Evolutionary conservation across 2,113 vertebrate genomes (phyloP).

Genomic region (Strix aluco): DNA sequence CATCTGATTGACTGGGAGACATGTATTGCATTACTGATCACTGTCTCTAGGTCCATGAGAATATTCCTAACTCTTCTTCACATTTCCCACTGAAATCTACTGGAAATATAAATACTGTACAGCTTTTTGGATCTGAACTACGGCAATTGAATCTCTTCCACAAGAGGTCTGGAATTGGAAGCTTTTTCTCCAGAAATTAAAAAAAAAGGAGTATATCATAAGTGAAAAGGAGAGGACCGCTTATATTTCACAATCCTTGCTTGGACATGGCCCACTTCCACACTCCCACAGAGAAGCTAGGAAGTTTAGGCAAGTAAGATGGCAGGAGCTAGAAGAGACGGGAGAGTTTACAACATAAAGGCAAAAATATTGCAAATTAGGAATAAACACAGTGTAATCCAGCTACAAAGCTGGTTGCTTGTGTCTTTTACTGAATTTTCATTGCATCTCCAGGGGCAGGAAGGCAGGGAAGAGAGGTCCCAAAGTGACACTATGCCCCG

Average conservation of each 20-base stretch:
- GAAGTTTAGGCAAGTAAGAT: background rate
- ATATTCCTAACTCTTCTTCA: background rate
- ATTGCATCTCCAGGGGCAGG: background rate
- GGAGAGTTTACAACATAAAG: background rate
- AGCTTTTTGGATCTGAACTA: background rate
- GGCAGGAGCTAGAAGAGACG: background rate
- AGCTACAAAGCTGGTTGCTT: background rate
- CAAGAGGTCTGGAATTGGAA: background rate
- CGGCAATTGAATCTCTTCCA: background rate
- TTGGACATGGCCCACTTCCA: background rate
- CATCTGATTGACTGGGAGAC: background rate
- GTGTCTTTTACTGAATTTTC: constrained; percentile 1
- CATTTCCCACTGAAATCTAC: background rate
- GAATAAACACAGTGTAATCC: background rate
- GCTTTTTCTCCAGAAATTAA: background rate
- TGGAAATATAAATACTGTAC: background rate
- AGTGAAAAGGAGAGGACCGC: background rate
- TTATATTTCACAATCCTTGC: background rate
- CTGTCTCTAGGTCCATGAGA: background rate
- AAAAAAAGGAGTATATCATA: background rate
- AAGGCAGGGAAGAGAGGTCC: background rate
- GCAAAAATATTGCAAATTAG: background rate
- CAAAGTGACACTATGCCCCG: background rate
- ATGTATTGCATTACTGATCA: background rate
- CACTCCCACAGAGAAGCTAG: background rate